Base-by-base conservation (phyloP, 1,140 invertebrate species). In the Drosophila albomicans region DNA sequence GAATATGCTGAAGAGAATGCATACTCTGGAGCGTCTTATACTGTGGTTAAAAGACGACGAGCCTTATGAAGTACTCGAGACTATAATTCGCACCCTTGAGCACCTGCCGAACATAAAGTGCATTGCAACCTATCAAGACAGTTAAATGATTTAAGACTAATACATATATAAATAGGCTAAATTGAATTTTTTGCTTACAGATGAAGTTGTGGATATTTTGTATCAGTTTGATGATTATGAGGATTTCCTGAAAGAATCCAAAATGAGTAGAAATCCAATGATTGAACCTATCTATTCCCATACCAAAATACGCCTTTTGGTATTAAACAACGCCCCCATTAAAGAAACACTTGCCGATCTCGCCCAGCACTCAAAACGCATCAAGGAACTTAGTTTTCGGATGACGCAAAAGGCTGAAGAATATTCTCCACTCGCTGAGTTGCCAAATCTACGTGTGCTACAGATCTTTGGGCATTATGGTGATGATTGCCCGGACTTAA, bases 41-140 rank as follows among this genome's bases (percentile, higher is more conserved):
- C 6, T 72, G 5, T 66, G 69, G 62, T 49, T 66, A 13, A 72
- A 28, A 28, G 69, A 72, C n/a, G 10, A 32, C 5, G 69, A 72
- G 15, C 11, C 63, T 5, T 41, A 64, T 25, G 20, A 30, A 1
- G 35, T 13, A 0, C 35, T 57, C 30, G 45, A 58, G 15, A 3
- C 13, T 0, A 32, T 66, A 10, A 1, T 72, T 11, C 62, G 11
- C 11, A 5, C 16, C 1, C n/a, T 72, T 11, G 20, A 45, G 16
- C 10, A n/a, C 1, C 28, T 72, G 46, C 54, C 62, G 30, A 52
- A 43, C 8, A 51, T 72, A 1, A 59, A 72, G 43, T 45, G 69
- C 7, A 13, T 72, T 32, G 52, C 35, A 6, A 58, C 62, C 8
- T 58, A 66, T 58, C 20, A 72, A 45, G 70, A 65, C 46, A 58